Conservation (phyloP, 2,113 vertebrate species). For the Dendropsophus ebraccatus region DNA sequence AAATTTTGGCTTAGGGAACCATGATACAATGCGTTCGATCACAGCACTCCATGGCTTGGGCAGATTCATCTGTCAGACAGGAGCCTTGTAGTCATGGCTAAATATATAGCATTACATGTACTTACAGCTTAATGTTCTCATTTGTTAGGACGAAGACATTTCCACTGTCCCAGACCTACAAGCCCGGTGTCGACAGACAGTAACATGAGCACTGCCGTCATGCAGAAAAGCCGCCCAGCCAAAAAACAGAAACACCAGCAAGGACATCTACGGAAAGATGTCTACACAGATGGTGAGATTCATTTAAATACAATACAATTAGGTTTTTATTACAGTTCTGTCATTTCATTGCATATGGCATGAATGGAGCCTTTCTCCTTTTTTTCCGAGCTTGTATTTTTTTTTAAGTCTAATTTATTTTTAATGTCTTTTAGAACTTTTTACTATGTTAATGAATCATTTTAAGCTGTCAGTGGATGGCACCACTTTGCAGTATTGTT, state of each 20-base stretch:
- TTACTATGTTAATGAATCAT: conserved; percentile 39
- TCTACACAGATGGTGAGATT: conserved; percentile 89
- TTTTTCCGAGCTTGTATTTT: conserved; percentile 32
- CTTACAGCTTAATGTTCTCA: conserved; percentile 20
- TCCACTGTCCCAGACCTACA: conserved; percentile 88
- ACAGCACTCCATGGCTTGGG: not conserved
- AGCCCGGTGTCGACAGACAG: conserved; percentile 97
- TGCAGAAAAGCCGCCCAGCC: conserved; percentile 89
- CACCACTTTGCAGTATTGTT: conserved; percentile 5
- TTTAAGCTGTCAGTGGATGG: conserved; percentile 7
- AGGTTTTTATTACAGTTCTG: conserved; percentile 45
- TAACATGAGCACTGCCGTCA: conserved; percentile 91
- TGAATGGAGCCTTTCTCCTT: conserved; percentile 20
- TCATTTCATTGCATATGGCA: conserved; percentile 44
- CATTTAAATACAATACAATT: conserved; percentile 54
- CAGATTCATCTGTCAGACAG: not conserved
- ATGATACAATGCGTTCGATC: not conserved
- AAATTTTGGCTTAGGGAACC: not conserved
- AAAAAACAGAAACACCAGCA: conserved; percentile 95
- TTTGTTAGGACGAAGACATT: conserved; percentile 88
- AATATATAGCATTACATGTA: not conserved
- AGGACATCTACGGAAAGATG: conserved; percentile 88
- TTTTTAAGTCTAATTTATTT: conserved; percentile 44
- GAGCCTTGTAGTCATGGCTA: not conserved
- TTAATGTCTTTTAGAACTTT: conserved; percentile 42